Conservation (phyloP, 23 tunicate genomes). For the Clavelina lepadiformis region DNA sequence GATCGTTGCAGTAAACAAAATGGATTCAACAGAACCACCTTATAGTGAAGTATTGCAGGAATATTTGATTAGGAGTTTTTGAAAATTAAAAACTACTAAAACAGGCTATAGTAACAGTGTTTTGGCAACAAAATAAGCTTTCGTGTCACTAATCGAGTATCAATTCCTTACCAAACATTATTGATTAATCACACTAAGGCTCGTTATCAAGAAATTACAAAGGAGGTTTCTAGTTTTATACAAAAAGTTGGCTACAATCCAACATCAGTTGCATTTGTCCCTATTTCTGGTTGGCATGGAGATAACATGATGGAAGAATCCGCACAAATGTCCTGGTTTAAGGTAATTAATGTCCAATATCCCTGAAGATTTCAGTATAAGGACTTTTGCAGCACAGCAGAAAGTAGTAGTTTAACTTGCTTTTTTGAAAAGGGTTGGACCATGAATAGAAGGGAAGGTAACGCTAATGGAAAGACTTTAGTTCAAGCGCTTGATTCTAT, state of each 20-base stretch:
- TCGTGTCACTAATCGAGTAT: background rate
- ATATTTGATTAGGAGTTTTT: too few species aligned
- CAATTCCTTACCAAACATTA: background rate
- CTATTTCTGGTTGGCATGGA: constrained; percentile 78
- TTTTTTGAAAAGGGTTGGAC: constrained; percentile 61
- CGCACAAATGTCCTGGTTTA: constrained; percentile 33
- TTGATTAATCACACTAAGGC: background rate
- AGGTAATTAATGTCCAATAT: too few species aligned
- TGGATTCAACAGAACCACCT: constrained; percentile 63
- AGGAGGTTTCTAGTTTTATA: constrained; percentile 57
- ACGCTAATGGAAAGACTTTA: constrained; percentile 38
- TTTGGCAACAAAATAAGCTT: background rate
- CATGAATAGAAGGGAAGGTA: constrained; percentile 31
- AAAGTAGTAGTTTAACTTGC: too few species aligned
- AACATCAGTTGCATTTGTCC: constrained; percentile 74
- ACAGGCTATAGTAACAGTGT: too few species aligned
- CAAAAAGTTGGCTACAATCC: constrained; percentile 85
- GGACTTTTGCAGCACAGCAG: too few species aligned
- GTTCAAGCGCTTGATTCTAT: constrained; percentile 67
- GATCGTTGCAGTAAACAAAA: constrained; percentile 85
- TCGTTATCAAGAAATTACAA: constrained; percentile 59
- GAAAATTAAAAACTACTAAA: too few species aligned
- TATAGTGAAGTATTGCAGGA: constrained; percentile 18
- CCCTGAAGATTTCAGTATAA: too few species aligned
- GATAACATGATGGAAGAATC: constrained; percentile 56